Base-by-base conservation (phyloP, 2,113 vertebrate genomes). In the Corythoichthys haematopterus region DNA sequence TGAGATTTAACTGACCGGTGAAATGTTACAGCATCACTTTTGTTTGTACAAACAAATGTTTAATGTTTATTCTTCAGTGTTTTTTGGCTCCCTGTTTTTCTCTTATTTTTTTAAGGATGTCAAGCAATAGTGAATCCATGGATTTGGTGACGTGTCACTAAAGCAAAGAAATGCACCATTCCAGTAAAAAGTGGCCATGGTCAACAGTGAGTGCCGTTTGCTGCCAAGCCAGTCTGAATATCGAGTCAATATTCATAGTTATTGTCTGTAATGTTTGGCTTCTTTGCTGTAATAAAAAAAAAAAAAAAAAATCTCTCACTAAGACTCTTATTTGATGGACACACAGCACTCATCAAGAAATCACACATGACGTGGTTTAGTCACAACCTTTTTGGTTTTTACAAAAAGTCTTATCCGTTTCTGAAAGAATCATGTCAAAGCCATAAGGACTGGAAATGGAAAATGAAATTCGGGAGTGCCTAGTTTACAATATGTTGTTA, bases 181-280 rank as follows among this genome's bases (percentile, higher is more conserved):
- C 15, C 58, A 40, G 61, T 65, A 11, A 70, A 70, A 77, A 67
- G 47, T 68, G 59, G 48, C 74, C 75, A 68, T 47, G 52, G 77
- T 73, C 63, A 73, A 71, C 38, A 66, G 68, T 72, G 73, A 77
- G 68, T 75, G 73, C 68, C 79, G 70, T 74, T 75, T 71, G 64
- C 59, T 63, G 76, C 73, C 74, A 80, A 74, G 77, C 78, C 78
- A 69, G 74, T 73, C 67, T 73, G 73, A 83, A 66, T 69, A 69
- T 60, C 74, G 45, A 73, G 66, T 57, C 72, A 56, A 80, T 85
- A 71, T 83, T 82, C 82, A 88, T 81, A 72, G 82, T 84, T 85
- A 82, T 83, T 89, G 85, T 89, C 85, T 89, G 88, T 90, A 87
- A 88, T 76, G 88, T 88, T 88, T 87, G 86, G 80, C 84, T 90